Evolutionary conservation across 2,113 vertebrate species (phyloP).

Genomic region (Mirza zaza): DNA sequence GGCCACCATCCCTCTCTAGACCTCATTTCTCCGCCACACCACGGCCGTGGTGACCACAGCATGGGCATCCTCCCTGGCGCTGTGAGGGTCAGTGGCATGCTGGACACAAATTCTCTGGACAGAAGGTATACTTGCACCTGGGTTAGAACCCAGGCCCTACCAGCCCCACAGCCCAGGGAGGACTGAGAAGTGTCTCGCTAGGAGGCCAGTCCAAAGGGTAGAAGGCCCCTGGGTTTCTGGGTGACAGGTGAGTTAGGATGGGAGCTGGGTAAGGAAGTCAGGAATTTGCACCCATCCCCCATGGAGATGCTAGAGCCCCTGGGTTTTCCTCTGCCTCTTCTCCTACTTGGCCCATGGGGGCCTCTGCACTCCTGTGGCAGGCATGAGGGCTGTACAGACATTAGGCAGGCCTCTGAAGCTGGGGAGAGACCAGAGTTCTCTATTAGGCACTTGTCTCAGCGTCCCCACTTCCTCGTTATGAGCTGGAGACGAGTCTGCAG

Average conservation of each 20-base stretch:
- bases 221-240: neutral
- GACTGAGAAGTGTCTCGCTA: neutral
- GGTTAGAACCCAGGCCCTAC: neutral
- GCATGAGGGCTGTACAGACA: rapidly evolving
- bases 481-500: neutral
- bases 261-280: neutral
- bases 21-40: neutral
- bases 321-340: neutral
- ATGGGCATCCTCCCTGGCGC: neutral
- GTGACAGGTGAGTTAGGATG: neutral
- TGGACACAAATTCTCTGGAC: neutral
- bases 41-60: rapidly evolving
- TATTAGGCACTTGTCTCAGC: rapidly evolving
- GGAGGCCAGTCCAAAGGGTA: neutral
- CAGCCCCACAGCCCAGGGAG: too few species aligned
- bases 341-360: neutral
- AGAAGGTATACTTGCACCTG: rapidly evolving
- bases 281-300: neutral
- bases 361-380: neutral
- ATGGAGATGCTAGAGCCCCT: neutral
- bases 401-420: neutral
- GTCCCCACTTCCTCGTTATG: neutral
- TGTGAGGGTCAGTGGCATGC: neutral
- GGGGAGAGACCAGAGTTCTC: neutral
- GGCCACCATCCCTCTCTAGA: neutral